Conservation (phyloP, 2,797 vertebrate genomes). For the Aphelocoma californica region DNA sequence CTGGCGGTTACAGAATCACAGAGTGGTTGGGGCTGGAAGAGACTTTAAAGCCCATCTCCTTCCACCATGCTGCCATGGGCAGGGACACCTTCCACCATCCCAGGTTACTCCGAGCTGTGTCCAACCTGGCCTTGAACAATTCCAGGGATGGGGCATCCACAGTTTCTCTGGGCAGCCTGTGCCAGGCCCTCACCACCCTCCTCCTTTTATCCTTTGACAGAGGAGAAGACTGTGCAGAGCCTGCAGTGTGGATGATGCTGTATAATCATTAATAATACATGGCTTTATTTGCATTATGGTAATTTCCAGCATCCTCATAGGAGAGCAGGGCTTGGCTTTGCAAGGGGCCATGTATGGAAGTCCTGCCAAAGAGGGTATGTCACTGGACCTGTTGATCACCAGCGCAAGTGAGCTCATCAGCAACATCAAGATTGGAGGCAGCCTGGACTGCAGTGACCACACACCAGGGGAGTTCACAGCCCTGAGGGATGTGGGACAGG, state of each 20-base stretch:
- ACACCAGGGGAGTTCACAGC: background rate
- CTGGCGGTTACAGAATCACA: background rate
- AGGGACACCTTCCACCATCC: background rate
- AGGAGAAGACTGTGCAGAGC: background rate
- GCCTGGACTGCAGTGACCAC: background rate
- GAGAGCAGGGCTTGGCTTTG: background rate
- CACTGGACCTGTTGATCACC: background rate
- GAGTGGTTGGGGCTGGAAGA: background rate
- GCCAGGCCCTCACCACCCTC: background rate
- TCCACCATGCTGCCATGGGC: background rate
- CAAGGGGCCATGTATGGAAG: rapidly evolving
- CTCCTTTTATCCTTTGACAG: background rate
- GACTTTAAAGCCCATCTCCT: background rate
- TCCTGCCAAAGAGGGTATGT: background rate
- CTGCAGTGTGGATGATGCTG: background rate
- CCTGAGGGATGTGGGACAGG: background rate
- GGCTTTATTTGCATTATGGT: background rate
- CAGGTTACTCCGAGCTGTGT: background rate
- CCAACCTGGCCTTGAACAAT: background rate
- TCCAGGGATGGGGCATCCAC: background rate
- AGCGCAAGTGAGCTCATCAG: rapidly evolving
- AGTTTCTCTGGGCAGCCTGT: background rate
- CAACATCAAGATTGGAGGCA: background rate
- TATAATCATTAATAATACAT: background rate
- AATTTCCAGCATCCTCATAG: background rate